phyloP scores from a whole-genome alignment of 2,113 vertebrate genomes.

The Spea multiplicata region DNA sequence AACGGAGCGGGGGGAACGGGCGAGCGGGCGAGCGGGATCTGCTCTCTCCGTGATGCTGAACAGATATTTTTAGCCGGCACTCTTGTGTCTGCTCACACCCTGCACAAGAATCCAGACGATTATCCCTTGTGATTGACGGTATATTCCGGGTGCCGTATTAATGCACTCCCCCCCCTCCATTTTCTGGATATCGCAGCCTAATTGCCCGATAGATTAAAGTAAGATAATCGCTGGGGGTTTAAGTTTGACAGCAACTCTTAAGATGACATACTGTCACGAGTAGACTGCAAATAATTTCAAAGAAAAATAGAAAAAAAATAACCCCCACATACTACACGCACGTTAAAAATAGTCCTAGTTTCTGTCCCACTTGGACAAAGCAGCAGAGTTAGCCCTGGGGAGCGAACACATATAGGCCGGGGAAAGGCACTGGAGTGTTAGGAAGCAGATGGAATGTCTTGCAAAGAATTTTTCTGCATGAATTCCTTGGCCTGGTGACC shows the following conservation, averaged over 20 bases:
- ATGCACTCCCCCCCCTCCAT: background rate
- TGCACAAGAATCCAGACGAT: background rate
- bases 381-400: background rate
- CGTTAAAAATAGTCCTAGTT: too few relatives aligned
- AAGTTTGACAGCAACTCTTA: background rate
- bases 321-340: too few relatives aligned
- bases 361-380: background rate
- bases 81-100: background rate
- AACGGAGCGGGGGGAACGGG: too few relatives aligned
- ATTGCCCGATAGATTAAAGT: background rate
- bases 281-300: background rate
- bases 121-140: background rate
- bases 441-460: conserved; percentile 8
- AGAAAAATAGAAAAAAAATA: too few relatives aligned
- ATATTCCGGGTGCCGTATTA: background rate
- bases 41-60: too few relatives aligned
- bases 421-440: background rate
- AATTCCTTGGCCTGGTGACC: conserved; percentile 3
- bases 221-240: background rate
- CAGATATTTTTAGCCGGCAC: background rate
- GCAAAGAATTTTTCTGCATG: background rate
- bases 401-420: background rate
- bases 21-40: too few relatives aligned
- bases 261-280: background rate
- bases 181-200: conserved; percentile 3